Evolutionary conservation across 2,888 invertebrate genomes (phyloP), one percentile per base, ranked within the genome.

Genomic region (Diplolepis rosae): DNA sequence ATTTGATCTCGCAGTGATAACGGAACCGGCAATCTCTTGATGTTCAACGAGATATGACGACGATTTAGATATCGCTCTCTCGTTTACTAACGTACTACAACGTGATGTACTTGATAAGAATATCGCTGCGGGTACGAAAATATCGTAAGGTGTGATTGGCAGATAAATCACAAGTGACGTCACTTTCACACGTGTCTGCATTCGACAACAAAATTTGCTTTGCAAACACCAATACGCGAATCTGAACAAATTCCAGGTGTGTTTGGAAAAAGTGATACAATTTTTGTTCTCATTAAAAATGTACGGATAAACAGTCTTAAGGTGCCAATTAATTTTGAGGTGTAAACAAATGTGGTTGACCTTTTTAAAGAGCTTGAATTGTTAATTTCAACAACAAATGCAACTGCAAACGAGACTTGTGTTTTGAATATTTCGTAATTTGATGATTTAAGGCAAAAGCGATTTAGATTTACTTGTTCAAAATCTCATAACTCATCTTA

Each of bases 1-100:
- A 83, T 83, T 85, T 80, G 85, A 85, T 85, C 80, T 75, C 71
- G 73, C 67, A 72, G 76, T 82, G 85, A 85, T 85, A 85, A 85
- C 81, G 78, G 79, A 84, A 85, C 85, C 83, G 85, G 84, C 48
- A 66, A 65, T 52, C 45, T 32, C 42, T 61, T 50, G 67, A 28
- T 67, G 71, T 67, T 69, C 51, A 70, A 70, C 66, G 70, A 71
- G 77, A 76, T 80, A 76, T 72, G 67, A 72, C 73, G 67, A 66
- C 75, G 80, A 83, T 83, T 83, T 79, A 80, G 78, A 80, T 79
- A 80, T 79, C 79, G 70, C 32, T 68, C 72, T 77, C 77, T 80
- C 80, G 77, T 82, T 82, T 81, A 79, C 80, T 73, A 80, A 80
- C 79, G 76, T 56, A 51, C 27, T 51, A 35, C 35, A 39, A 18